These are phyloP conservation scores for Ptiloglossa arizonensis DNA, from an alignment of 1,140 invertebrate species.

Conservation along the genomic window DNA sequence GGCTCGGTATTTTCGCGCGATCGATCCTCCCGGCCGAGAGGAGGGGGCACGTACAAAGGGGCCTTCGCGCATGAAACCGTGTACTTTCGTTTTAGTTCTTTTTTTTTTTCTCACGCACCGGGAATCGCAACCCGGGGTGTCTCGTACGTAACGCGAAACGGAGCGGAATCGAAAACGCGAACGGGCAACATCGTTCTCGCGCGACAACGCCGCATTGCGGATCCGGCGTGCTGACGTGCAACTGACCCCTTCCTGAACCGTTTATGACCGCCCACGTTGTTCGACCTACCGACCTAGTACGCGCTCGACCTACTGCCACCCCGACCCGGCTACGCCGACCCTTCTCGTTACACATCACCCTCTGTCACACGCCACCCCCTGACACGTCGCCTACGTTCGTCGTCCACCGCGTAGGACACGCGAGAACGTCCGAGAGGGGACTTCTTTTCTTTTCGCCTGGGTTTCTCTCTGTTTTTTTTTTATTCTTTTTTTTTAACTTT, in stretches of 20 bases:
- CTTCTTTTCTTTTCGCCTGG: no score
- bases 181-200: conserved; percentile 69
- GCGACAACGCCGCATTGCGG: conserved; percentile 81
- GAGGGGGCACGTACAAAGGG: no score
- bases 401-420: no score
- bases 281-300: conserved; percentile 68
- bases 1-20: no score
- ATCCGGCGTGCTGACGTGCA: conserved; percentile 76
- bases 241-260: conserved; percentile 65
- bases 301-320: conserved; percentile 24
- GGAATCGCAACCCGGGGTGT: no score
- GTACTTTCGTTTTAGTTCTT: no score
- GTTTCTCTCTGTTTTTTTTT: no score
- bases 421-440: no score
- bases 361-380: neutral
- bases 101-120: no score
- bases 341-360: neutral
- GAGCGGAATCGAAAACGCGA: conserved; percentile 48
- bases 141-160: neutral
- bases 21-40: no score
- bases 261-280: conserved; percentile 57
- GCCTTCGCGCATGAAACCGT: no score
- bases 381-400: neutral
- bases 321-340: neutral
- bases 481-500: no score